Evolutionary conservation across 2,888 invertebrate genomes (phyloP).

Genomic region (Hirtodrosophila duncani): DNA sequence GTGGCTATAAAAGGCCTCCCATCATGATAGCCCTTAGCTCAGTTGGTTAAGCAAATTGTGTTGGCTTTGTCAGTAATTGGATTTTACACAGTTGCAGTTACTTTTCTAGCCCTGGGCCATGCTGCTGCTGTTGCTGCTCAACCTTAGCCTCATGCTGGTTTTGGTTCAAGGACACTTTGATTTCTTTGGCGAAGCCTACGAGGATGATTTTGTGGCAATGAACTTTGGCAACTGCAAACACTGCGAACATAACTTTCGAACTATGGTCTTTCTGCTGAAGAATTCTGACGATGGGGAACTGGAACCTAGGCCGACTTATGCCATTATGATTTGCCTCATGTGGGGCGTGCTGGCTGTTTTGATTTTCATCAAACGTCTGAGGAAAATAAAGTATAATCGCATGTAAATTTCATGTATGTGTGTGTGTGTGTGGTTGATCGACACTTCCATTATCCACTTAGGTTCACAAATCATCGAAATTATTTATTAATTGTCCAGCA

Average conservation of each 20-base stretch:
- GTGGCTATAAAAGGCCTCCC: too few relatives aligned
- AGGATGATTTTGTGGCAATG: constrained; percentile 46
- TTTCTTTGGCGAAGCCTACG: constrained; percentile 3
- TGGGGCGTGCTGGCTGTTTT: constrained; percentile 33
- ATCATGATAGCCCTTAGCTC: too few relatives aligned
- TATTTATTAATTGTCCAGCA: constrained; percentile 39
- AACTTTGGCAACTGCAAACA: constrained; percentile 26
- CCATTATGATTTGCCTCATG: constrained; percentile 29
- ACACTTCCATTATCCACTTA: too few relatives aligned
- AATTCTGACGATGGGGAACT: not conserved
- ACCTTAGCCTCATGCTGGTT: constrained; percentile 9
- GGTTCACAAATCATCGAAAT: constrained; percentile 22
- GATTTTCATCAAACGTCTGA: too few relatives aligned
- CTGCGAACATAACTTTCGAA: constrained; percentile 40
- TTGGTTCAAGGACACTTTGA: constrained; percentile 15
- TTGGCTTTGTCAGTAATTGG: too few relatives aligned
- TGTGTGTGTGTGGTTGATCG: too few relatives aligned
- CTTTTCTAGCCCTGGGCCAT: not conserved
- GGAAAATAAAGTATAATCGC: too few relatives aligned
- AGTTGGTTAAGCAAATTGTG: too few relatives aligned
- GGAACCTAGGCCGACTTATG: constrained; percentile 15
- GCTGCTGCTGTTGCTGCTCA: constrained; percentile 8
- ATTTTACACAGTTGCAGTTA: not conserved
- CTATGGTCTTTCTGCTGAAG: constrained; percentile 43
- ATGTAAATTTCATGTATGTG: too few relatives aligned